phyloP scores from a whole-genome alignment of 2,888 invertebrate species.

The Galerucella nymphaeae region DNA sequence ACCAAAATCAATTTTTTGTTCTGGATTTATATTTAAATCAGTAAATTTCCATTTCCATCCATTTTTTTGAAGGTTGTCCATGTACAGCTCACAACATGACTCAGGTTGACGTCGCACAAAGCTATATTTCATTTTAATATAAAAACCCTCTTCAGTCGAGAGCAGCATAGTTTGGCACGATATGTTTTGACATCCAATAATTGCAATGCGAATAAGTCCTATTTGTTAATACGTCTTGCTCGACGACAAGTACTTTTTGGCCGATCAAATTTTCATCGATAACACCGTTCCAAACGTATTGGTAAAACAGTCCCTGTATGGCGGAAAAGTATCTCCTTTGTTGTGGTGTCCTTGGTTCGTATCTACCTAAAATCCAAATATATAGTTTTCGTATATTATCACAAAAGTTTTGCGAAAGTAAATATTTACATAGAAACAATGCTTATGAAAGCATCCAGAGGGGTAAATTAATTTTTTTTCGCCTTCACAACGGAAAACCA shows the following conservation, averaged over 20 bases:
- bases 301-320: constrained; percentile 85
- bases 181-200: constrained; percentile 79
- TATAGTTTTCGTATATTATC: too few relatives aligned
- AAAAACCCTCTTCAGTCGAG: constrained; percentile 69
- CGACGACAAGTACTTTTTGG: constrained; percentile 73
- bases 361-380: constrained; percentile 58
- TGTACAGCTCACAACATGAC: too few relatives aligned
- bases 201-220: constrained; percentile 79
- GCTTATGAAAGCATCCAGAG: too few relatives aligned
- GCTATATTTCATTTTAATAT: not conserved
- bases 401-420: too few relatives aligned
- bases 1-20: too few relatives aligned
- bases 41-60: too few relatives aligned
- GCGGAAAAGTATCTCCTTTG: constrained; percentile 81
- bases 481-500: too few relatives aligned
- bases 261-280: constrained; percentile 71
- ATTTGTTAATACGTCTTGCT: constrained; percentile 75
- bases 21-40: too few relatives aligned
- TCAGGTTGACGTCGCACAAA: not conserved
- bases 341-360: constrained; percentile 77
- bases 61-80: too few relatives aligned
- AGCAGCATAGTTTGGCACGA: constrained; percentile 81
- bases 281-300: constrained; percentile 82
- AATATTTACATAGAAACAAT: too few relatives aligned
- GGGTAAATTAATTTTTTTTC: too few relatives aligned